A percentile compares a stretch with the other conserved stretches of the same genome.
Conservation (phyloP, 2,797 vertebrate genomes). For the Erethizon dorsatum region DNA sequence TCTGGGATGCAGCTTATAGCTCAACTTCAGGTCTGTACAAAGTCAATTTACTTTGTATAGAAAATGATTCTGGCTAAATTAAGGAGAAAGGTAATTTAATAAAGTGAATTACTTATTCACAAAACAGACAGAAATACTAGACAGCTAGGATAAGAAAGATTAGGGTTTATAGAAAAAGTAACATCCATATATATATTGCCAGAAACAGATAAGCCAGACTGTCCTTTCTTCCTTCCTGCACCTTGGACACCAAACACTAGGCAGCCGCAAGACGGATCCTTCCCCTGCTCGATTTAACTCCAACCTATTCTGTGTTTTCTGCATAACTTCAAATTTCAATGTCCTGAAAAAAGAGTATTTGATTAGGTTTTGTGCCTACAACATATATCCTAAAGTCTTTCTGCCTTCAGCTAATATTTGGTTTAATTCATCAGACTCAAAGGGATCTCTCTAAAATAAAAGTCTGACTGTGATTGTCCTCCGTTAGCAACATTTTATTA, state of each 20-base stretch:
- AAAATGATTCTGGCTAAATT: constrained; percentile 27
- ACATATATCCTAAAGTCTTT: neutral
- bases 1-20: neutral
- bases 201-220: neutral
- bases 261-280: neutral
- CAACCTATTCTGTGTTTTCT: neutral
- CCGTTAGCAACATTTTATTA: neutral
- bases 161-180: neutral
- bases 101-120: neutral
- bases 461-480: neutral
- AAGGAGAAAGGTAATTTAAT: constrained; percentile 1
- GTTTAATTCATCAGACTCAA: neutral
- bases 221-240: neutral
- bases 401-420: neutral
- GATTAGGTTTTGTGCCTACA: neutral
- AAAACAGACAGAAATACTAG: neutral
- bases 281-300: neutral
- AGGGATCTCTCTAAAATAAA: neutral
- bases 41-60: neutral
- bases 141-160: neutral
- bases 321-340: neutral
- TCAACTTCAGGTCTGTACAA: neutral
- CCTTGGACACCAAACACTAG: neutral
- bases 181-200: neutral
- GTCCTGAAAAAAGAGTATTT: neutral